Base-by-base conservation (phyloP, 30 jellyfish, hydroid and myxozoan species). In the Chrysaora quinquecirrha region DNA sequence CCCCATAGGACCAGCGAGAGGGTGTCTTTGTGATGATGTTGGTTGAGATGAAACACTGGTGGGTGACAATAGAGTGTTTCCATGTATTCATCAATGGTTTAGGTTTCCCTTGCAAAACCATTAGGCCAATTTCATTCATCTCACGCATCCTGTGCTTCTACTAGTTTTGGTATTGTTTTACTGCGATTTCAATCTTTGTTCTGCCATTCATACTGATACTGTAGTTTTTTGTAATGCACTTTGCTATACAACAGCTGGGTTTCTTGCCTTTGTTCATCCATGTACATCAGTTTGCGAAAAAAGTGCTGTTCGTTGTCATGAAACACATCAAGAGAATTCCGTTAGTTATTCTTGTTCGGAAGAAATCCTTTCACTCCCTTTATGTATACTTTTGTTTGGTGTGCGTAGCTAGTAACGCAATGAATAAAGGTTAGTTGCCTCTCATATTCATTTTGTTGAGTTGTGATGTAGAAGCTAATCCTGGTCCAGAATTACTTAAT, bases 401-500 rank as follows among this genome's bases (percentile, higher is more conserved):
- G 23, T 82, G 92, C 73, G 27, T 82, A 64, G 69, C 84, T 32
- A 67, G 71, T 46, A 34, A 46, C 85, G 69, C 48, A 25, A 82
- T 82, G 33, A 75, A 68, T 34, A 68, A 63, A 28, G n/a, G n/a
- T n/a, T n/a, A n/a, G 92, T 35, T 68, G 79, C 71, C 69, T 70
- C 50, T 82, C 71, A 82, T 63, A 75, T 63, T 79, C 25, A 68
- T 82, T 63, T 75, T 82, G 85, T 82, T 82, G 35, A 82, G 92
- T 67, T 71, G 92, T 62, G 85, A 82, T 82, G 92, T 82, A 3
- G 92, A 82, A 70, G 38, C 76, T 27, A 82, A 82, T 58, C 85
- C 92, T 60, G 92, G 92, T 48, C 92, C 85, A 18, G 92, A 82
- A 52, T 43, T 85, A 31, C 70, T 82, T 27, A 47, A 82, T 56